Evolutionary conservation across 2,113 vertebrate species (phyloP).

Genomic region (Siniperca knerii): DNA sequence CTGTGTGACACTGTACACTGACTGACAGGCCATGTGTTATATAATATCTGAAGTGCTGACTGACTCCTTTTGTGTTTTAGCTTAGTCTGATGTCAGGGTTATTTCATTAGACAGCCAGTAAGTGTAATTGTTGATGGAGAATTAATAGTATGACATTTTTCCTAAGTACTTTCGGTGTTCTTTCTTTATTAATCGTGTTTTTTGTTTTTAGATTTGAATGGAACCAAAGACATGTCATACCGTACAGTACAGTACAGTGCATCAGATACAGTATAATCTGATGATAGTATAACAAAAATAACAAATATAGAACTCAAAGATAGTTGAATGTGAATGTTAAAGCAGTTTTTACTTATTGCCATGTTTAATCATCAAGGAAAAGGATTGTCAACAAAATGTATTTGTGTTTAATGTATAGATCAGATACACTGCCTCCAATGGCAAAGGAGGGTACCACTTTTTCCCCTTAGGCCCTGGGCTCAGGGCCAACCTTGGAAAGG

Average conservation of each 20-base stretch:
- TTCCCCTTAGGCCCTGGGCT: constrained; percentile 59
- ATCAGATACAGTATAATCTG: neutral
- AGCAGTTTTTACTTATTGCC: neutral
- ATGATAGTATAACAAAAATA: neutral
- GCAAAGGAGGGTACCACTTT: constrained; percentile 25
- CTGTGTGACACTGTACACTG: constrained; percentile 35
- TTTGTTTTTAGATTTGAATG: neutral
- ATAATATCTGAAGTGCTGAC: constrained; percentile 52
- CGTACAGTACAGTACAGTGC: too few species aligned
- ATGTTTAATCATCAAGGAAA: neutral
- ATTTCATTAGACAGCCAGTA: constrained; percentile 9
- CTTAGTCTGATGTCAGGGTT: constrained; percentile 30
- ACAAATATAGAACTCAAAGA: neutral
- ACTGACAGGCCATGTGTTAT: constrained; percentile 53
- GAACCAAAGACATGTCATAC: neutral
- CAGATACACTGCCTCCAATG: constrained; percentile 37
- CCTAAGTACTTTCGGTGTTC: neutral
- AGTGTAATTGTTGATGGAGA: constrained; percentile 11
- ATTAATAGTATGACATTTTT: neutral
- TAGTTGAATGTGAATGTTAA: neutral
- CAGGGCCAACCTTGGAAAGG: constrained; percentile 72
- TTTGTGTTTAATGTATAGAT: constrained; percentile 23
- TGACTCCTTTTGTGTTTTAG: constrained; percentile 16
- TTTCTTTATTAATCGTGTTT: neutral
- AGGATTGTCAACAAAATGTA: neutral